Percentiles rank a stretch among this genome's conserved stretches.
Evolutionary conservation across 2,888 invertebrate genomes (phyloP).

Genomic region (Girardia tigrina): DNA sequence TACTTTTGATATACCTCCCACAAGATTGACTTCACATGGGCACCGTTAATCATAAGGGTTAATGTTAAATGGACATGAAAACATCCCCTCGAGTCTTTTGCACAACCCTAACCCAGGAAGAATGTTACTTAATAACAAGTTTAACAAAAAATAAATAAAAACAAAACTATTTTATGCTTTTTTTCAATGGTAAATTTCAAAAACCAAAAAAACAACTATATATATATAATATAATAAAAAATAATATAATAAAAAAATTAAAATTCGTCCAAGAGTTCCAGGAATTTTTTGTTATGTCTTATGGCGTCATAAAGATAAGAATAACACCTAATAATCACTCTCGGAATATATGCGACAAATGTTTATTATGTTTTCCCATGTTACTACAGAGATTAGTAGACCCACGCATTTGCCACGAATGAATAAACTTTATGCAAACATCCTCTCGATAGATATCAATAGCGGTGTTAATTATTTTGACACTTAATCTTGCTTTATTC

Average conservation of each 20-base stretch:
- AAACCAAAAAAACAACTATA: too few relatives aligned
- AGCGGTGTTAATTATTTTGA: slow-evolving; percentile 12
- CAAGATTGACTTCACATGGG: too few relatives aligned
- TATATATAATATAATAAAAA: neutral
- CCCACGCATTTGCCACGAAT: slow-evolving; percentile 17
- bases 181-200: too few relatives aligned
- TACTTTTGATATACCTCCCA: too few relatives aligned
- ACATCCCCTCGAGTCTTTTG: too few relatives aligned
- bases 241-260: neutral
- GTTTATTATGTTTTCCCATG: slow-evolving; percentile 23
- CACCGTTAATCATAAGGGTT: too few relatives aligned
- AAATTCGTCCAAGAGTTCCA: neutral
- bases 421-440: neutral
- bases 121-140: too few relatives aligned
- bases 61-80: too few relatives aligned
- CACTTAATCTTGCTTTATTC: slow-evolving; percentile 19
- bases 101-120: too few relatives aligned
- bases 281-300: neutral
- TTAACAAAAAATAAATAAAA: neutral
- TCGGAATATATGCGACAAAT: slow-evolving; percentile 6
- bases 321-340: slow-evolving; percentile 23
- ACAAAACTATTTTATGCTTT: too few relatives aligned
- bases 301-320: slow-evolving; percentile 18
- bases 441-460: slow-evolving; percentile 19
- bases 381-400: slow-evolving; percentile 14